Conservation (phyloP, 2,113 vertebrate species). For the Larimichthys crocea region DNA sequence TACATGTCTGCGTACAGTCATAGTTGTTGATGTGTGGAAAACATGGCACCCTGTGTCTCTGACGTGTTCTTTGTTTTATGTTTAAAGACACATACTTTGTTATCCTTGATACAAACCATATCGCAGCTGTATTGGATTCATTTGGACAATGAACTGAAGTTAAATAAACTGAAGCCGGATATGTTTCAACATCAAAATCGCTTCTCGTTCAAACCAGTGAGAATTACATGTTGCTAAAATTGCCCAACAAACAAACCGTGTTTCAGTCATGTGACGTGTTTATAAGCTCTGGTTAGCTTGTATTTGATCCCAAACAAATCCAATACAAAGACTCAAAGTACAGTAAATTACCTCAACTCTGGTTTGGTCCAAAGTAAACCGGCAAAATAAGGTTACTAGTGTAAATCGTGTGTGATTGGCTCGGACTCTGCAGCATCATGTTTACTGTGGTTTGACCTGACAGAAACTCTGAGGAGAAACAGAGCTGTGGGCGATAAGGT, state of each 20-base stretch:
- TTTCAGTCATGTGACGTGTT: constrained; percentile 7
- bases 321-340: constrained; percentile 5
- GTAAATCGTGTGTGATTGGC: not conserved
- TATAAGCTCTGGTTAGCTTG: constrained; percentile 16
- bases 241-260: not conserved
- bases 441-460: constrained; percentile 28
- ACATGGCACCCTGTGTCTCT: not conserved
- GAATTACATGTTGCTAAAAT: constrained; percentile 30
- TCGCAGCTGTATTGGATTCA: not conserved
- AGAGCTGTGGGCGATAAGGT: constrained; percentile 40
- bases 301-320: constrained; percentile 25
- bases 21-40: not conserved
- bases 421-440: not conserved
- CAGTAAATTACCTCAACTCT: constrained; percentile 7
- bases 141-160: not conserved
- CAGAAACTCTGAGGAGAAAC: constrained; percentile 36
- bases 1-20: not conserved
- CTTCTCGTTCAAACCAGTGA: not conserved
- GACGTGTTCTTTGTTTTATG: not conserved
- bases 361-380: constrained; percentile 16
- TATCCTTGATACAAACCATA: constrained; percentile 2
- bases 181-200: not conserved
- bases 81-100: not conserved
- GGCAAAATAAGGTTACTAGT: not conserved
- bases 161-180: not conserved